phyloP scores from a whole-genome alignment of 2,113 vertebrate genomes.

The Panthera leo region DNA sequence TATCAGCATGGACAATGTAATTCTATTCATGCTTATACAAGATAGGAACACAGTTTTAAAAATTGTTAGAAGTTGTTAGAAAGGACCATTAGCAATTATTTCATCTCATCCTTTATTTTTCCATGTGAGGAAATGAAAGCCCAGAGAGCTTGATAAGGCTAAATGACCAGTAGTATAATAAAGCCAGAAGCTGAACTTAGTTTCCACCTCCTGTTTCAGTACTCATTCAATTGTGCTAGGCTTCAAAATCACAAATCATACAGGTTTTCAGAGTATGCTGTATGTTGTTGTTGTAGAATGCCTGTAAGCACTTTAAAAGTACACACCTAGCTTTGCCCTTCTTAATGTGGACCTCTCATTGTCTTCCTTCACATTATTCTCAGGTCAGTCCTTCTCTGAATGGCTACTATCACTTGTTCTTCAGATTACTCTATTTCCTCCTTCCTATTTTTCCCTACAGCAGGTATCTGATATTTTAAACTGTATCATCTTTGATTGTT shows the following conservation, averaged over 20 bases:
- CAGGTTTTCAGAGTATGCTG: neutral
- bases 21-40: neutral
- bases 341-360: neutral
- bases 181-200: neutral
- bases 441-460: neutral
- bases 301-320: neutral
- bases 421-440: neutral
- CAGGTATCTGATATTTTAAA: slow-evolving; percentile 47
- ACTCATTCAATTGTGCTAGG: neutral
- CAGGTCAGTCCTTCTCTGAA: neutral
- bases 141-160: neutral
- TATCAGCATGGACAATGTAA: neutral
- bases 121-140: neutral
- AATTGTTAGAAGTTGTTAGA: neutral
- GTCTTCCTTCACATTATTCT: neutral
- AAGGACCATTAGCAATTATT: neutral
- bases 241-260: neutral
- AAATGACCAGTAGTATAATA: neutral
- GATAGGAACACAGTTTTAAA: neutral
- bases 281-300: neutral
- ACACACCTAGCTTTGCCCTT: neutral
- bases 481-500: slow-evolving; percentile 58
- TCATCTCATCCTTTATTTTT: slow-evolving; percentile 36
- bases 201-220: neutral
- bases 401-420: neutral